phyloP scores from a whole-genome alignment of 2,888 invertebrate genomes.

The Epiblema foenella region DNA sequence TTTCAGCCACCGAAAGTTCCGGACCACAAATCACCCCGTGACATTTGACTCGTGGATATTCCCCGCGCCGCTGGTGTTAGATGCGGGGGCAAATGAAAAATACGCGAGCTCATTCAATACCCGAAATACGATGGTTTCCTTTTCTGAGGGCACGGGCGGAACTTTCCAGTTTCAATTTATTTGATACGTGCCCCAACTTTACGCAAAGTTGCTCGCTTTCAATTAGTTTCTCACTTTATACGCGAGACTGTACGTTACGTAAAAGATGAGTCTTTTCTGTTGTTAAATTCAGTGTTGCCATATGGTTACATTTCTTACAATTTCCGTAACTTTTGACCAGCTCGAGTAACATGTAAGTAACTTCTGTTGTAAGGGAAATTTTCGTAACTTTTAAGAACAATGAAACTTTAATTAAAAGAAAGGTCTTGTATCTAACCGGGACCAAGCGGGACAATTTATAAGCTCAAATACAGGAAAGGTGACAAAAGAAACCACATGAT shows the following conservation, averaged over 20 bases:
- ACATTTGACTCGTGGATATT: constrained; percentile 36
- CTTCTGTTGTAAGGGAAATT: too few species aligned
- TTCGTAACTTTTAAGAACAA: too few species aligned
- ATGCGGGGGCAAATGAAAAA: constrained; percentile 11
- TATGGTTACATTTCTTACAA: too few species aligned
- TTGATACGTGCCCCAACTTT: constrained; percentile 34
- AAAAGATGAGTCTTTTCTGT: constrained; percentile 26
- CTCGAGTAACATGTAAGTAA: too few species aligned
- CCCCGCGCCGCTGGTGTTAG: constrained; percentile 15
- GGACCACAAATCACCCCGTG: constrained; percentile 34
- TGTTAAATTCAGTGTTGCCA: too few species aligned
- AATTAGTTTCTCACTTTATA: constrained; percentile 37
- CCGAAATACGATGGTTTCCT: constrained; percentile 34
- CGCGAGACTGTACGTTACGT: constrained; percentile 1
- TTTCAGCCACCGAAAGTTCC: constrained; percentile 26
- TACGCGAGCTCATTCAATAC: constrained; percentile 35
- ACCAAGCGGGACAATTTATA: too few species aligned
- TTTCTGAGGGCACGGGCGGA: constrained; percentile 26
- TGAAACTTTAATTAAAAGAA: too few species aligned
- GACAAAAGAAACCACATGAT: too few species aligned
- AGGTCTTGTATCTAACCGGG: too few species aligned
- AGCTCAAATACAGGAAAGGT: too few species aligned
- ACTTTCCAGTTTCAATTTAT: constrained; percentile 42
- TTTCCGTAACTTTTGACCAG: too few species aligned
- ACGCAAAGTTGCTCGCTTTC: constrained; percentile 32